Evolutionary conservation across 2,888 invertebrate genomes (phyloP).

Genomic region (Tetrapedia diversipes): DNA sequence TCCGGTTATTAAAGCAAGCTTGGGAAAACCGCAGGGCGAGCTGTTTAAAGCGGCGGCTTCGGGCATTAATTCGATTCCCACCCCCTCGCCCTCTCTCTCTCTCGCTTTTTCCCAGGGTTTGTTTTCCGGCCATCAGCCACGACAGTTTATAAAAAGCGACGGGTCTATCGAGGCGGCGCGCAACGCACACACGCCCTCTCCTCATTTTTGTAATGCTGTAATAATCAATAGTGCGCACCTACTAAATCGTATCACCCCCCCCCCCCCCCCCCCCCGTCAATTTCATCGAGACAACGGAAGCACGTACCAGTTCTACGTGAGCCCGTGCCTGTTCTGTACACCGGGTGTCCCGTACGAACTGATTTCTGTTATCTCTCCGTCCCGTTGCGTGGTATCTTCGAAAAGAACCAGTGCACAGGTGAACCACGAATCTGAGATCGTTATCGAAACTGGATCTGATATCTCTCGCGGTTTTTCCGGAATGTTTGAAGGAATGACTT

Average conservation of each 20-base stretch:
- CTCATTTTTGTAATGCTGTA: constrained; percentile 58
- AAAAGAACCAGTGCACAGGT: background rate
- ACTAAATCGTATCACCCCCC: constrained; percentile 43
- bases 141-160: constrained; percentile 54
- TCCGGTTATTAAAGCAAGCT: constrained; percentile 72
- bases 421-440: background rate
- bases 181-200: background rate
- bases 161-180: constrained; percentile 42
- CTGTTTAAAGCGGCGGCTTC: constrained; percentile 56
- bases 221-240: constrained; percentile 50
- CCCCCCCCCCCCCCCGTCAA: constrained; percentile 16
- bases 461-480: no score
- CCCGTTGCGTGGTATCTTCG: no score
- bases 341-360: constrained; percentile 13
- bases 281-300: constrained; percentile 56
- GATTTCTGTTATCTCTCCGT: background rate
- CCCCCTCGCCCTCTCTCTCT: background rate
- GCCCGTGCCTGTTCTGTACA: constrained; percentile 9
- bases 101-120: constrained; percentile 32
- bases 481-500: no score
- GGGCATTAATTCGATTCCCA: constrained; percentile 57
- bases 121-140: constrained; percentile 51
- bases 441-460: no score
- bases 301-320: constrained; percentile 48
- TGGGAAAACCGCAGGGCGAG: constrained; percentile 39